phyloP scores from a whole-genome alignment of 2,888 invertebrate genomes.

The Meandrusa payeni region DNA sequence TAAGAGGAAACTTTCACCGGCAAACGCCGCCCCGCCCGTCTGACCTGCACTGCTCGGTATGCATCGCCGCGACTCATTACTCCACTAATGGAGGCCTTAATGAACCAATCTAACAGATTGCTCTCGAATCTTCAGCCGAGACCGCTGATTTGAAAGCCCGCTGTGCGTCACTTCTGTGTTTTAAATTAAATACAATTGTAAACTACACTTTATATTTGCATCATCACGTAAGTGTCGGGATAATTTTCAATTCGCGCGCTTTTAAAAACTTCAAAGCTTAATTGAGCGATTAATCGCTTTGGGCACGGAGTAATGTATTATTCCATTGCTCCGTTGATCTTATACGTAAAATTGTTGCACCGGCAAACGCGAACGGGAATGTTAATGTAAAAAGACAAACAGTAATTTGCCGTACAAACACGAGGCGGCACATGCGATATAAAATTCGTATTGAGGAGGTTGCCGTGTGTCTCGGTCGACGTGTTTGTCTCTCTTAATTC shows the following conservation, averaged over 20 bases:
- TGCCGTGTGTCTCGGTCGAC: slow-evolving; percentile 63
- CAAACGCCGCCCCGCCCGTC: slow-evolving; percentile 20
- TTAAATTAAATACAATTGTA: slow-evolving; percentile 55
- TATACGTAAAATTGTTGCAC: not conserved
- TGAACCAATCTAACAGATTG: slow-evolving; percentile 80
- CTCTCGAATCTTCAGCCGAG: slow-evolving; percentile 73
- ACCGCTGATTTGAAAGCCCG: slow-evolving; percentile 73
- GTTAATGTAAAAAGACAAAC: slow-evolving; percentile 76
- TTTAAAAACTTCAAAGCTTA: slow-evolving; percentile 3
- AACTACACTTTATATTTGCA: slow-evolving; percentile 27
- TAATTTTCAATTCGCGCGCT: not conserved
- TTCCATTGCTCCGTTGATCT: slow-evolving; percentile 47
- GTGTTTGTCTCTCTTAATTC: slow-evolving; percentile 77
- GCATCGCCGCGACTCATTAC: slow-evolving; percentile 79
- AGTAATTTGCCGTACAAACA: slow-evolving; percentile 78
- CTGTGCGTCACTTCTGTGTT: slow-evolving; percentile 51
- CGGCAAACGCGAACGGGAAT: not conserved
- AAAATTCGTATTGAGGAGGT: slow-evolving; percentile 76
- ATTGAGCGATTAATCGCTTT: slow-evolving; percentile 11
- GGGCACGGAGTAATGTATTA: not conserved
- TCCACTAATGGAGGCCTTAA: slow-evolving; percentile 75
- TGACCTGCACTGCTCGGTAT: slow-evolving; percentile 43
- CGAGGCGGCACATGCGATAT: slow-evolving; percentile 76
- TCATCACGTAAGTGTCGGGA: slow-evolving; percentile 1
- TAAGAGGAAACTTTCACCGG: slow-evolving; percentile 21